A percentile compares a stretch with the other conserved stretches of the same genome.
These are phyloP conservation scores for Platycheirus albimanus DNA, from an alignment of 2,888 invertebrate species.

Conservation along the genomic window DNA sequence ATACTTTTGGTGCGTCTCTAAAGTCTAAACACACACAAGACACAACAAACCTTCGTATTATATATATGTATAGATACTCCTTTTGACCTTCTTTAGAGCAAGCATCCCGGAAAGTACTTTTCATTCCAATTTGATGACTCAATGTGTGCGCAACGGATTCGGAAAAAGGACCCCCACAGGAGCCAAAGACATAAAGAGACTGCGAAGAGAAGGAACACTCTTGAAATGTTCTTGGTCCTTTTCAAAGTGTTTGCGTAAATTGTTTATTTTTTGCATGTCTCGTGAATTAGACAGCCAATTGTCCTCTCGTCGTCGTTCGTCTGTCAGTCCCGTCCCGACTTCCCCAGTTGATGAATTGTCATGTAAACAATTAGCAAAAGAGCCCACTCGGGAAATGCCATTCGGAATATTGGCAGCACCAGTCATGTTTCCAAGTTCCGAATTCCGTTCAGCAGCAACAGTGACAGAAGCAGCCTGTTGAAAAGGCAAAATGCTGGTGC, in stretches of 20 bases:
- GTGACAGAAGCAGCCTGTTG: slow-evolving; percentile 35
- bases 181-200: neutral
- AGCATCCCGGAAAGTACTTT: slow-evolving; percentile 52
- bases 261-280: slow-evolving; percentile 54
- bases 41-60: slow-evolving; percentile 8
- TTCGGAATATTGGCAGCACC: slow-evolving; percentile 45
- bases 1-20: slow-evolving; percentile 12
- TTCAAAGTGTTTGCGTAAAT: slow-evolving; percentile 41
- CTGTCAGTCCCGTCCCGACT: neutral
- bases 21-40: slow-evolving; percentile 31
- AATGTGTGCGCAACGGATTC: slow-evolving; percentile 61
- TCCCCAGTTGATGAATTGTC: slow-evolving; percentile 54
- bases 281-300: slow-evolving; percentile 57
- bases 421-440: slow-evolving; percentile 22
- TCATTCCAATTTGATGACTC: slow-evolving; percentile 70
- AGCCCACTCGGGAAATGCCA: slow-evolving; percentile 46
- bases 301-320: neutral
- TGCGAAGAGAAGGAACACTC: neutral
- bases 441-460: neutral
- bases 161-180: slow-evolving; percentile 46
- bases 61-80: neutral
- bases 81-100: slow-evolving; percentile 1
- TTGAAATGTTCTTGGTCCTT: slow-evolving; percentile 10
- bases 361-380: slow-evolving; percentile 63
- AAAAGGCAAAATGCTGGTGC: slow-evolving; percentile 23